These are phyloP conservation scores for Scaptomyza caliginosa DNA, from an alignment of 2,888 invertebrate genomes.

Conservation along the genomic window DNA sequence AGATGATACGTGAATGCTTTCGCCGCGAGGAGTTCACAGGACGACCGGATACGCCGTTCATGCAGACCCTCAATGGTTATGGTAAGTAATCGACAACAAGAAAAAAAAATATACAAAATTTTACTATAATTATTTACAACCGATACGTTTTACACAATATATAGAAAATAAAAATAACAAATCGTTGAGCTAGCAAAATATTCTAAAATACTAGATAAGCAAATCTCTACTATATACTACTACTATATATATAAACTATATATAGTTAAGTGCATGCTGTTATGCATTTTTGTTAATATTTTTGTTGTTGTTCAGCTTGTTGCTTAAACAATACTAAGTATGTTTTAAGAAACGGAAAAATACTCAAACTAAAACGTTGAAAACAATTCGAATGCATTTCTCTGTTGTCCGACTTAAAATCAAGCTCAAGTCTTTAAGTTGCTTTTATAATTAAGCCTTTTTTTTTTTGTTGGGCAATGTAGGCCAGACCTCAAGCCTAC, in stretches of 20 bases:
- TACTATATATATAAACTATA: neutral
- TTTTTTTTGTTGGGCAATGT: conserved; percentile 42
- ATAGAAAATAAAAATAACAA: neutral
- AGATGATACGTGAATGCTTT: conserved; percentile 93
- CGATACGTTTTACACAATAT: neutral
- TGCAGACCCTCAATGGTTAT: conserved; percentile 93
- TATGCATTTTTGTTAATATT: conserved; percentile 3
- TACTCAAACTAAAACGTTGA: neutral
- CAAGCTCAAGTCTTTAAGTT: neutral
- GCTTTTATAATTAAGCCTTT: neutral
- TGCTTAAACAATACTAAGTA: neutral
- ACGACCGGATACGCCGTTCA: conserved; percentile 93
- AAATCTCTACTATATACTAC: neutral
- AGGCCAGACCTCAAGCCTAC: conserved; percentile 68
- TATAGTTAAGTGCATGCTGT: neutral
- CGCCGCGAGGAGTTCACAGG: conserved; percentile 94
- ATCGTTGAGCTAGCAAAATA: conserved; percentile 12
- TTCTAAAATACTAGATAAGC: conserved; percentile 7
- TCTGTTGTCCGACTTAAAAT: conserved; percentile 2
- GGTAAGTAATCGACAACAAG: conserved; percentile 87
- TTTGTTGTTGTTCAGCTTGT: neutral
- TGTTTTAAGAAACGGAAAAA: neutral
- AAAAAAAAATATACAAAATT: neutral
- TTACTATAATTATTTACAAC: conserved; percentile 20
- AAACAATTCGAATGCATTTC: conserved; percentile 8